Conservation (phyloP, 35 echinoderm and acorn worm species). For the Holothuria glaberrima region DNA sequence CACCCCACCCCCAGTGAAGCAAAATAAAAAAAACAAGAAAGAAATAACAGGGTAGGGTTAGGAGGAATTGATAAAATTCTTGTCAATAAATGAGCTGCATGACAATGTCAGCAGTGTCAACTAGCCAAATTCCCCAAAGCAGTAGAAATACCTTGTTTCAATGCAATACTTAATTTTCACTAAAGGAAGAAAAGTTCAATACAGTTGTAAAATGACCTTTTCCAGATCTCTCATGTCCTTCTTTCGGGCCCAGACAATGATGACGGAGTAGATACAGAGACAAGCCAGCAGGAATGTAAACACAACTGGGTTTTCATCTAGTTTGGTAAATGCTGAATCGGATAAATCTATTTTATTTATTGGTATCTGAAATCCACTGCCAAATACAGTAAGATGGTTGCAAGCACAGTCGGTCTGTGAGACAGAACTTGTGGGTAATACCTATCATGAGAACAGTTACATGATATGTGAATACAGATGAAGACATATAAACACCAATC, state of each 20-base stretch:
- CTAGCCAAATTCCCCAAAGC: too few relatives aligned
- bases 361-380: conserved; percentile 82
- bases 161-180: too few relatives aligned
- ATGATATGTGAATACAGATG: not conserved
- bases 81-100: too few relatives aligned
- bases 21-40: too few relatives aligned
- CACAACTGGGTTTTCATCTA: conserved; percentile 94
- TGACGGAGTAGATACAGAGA: conserved; percentile 79
- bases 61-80: too few relatives aligned
- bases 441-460: conserved; percentile 48
- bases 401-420: conserved; percentile 67
- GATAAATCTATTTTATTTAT: conserved; percentile 89
- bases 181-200: too few relatives aligned
- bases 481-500: too few relatives aligned
- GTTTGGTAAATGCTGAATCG: conserved; percentile 89
- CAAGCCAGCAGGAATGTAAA: conserved; percentile 91
- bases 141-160: too few relatives aligned
- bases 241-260: conserved; percentile 95
- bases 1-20: too few relatives aligned
- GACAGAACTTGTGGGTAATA: conserved; percentile 55
- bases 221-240: conserved; percentile 85
- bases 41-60: too few relatives aligned
- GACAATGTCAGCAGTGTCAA: too few relatives aligned
- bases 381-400: conserved; percentile 91
- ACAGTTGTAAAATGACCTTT: conserved; percentile 74